A percentile compares a stretch with the other conserved stretches of the same genome.
Conservation (phyloP, 2,888 invertebrate genomes). For the Sarcophaga carnaria region DNA sequence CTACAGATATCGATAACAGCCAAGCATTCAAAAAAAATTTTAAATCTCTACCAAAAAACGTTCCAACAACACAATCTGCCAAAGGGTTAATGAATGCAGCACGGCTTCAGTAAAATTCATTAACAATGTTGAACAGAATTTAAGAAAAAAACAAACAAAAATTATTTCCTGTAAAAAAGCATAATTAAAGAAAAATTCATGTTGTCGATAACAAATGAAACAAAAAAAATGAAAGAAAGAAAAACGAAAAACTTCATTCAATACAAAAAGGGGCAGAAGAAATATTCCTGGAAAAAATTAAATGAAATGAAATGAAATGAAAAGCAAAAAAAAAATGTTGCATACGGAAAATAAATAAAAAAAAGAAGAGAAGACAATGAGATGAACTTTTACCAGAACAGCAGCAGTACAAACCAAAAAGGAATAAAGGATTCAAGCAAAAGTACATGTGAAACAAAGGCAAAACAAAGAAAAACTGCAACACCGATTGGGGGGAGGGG, state of each 20-base stretch:
- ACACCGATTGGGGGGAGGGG: background rate
- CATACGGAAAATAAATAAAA: no score
- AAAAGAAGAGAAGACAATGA: background rate
- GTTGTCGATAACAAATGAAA: constrained; percentile 36
- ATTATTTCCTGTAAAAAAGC: constrained; percentile 43
- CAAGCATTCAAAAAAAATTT: no score
- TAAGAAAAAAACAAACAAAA: background rate
- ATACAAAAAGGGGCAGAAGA: constrained; percentile 21
- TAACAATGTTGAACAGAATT: constrained; percentile 38
- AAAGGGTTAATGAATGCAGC: background rate
- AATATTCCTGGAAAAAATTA: constrained; percentile 19
- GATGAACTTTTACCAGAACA: background rate
- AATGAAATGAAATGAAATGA: constrained; percentile 24
- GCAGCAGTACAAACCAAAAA: constrained; percentile 41
- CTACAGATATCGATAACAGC: no score
- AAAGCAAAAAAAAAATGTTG: constrained; percentile 12
- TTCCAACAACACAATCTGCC: no score
- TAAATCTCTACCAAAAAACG: no score
- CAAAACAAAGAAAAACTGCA: background rate
- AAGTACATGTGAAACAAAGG: background rate
- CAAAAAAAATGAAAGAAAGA: constrained; percentile 3
- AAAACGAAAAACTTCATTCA: background rate
- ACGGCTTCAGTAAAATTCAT: constrained; percentile 35
- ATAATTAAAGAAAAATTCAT: constrained; percentile 56
- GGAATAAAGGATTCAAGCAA: constrained; percentile 31